Evolutionary conservation across 2,797 vertebrate species (phyloP).

Genomic region (Anabacerthia variegaticeps): DNA sequence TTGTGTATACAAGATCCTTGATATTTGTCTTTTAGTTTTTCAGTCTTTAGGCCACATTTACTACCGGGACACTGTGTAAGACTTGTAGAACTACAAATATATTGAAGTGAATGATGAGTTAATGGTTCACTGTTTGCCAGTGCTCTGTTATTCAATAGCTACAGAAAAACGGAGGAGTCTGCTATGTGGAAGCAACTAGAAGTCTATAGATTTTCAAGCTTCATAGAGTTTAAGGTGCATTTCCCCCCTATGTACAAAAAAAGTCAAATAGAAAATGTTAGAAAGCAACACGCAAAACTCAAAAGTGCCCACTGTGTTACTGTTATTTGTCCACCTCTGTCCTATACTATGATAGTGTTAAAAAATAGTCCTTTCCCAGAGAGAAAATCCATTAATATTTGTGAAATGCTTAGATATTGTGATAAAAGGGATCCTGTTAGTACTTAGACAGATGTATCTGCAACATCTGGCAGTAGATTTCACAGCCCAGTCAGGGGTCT

Average conservation of each 20-base stretch:
- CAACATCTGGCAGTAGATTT: conserved; percentile 61
- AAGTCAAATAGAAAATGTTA: background rate
- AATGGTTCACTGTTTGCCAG: background rate
- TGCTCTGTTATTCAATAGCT: background rate
- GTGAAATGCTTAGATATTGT: conserved; percentile 5
- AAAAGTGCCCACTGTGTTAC: background rate
- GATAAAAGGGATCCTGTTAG: conserved; percentile 48
- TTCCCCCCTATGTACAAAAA: background rate
- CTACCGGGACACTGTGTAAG: background rate
- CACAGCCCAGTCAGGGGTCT: conserved; percentile 64
- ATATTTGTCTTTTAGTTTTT: background rate
- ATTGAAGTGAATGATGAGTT: background rate
- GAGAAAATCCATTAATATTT: conserved; percentile 38
- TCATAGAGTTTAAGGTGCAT: background rate
- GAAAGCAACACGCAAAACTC: background rate
- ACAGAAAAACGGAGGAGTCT: background rate
- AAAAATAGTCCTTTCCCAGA: background rate
- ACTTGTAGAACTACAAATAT: background rate
- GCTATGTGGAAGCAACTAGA: background rate
- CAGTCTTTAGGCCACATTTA: background rate
- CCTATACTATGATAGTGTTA: background rate
- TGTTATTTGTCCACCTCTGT: background rate
- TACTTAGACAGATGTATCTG: conserved; percentile 60
- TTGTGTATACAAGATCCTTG: background rate
- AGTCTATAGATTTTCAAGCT: background rate